Conservation (phyloP, 37 sponge, comb jelly and placozoan genomes). For the Mnemiopsis leidyi region DNA sequence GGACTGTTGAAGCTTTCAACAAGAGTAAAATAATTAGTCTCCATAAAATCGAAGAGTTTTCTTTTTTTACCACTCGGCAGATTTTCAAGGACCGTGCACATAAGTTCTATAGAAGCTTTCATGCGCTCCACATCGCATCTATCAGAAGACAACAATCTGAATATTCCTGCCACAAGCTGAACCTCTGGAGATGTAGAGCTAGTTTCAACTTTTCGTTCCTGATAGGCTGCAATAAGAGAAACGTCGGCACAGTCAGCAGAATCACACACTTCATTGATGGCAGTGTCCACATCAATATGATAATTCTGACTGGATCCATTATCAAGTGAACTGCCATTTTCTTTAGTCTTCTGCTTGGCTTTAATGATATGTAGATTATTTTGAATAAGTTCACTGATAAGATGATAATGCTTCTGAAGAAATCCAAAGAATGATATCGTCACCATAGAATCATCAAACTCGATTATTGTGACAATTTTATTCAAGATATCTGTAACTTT, state of each 20-base stretch:
- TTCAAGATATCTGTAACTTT: background rate
- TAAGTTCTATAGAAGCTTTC: constrained; percentile 9
- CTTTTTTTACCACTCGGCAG: background rate
- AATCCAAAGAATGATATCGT: constrained; percentile 27
- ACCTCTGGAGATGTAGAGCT: background rate
- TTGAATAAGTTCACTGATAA: background rate
- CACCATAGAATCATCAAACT: constrained; percentile 27
- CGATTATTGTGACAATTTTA: background rate
- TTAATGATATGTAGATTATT: background rate
- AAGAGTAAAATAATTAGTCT: background rate
- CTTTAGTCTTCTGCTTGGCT: background rate
- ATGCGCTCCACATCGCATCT: constrained; percentile 53
- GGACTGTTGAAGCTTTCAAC: constrained; percentile 29
- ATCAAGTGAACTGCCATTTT: background rate
- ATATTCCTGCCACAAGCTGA: background rate
- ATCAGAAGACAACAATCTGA: background rate
- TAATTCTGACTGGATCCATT: background rate
- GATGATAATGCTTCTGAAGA: background rate
- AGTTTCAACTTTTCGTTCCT: background rate
- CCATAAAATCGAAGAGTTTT: background rate
- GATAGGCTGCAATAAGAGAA: background rate
- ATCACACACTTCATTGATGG: background rate
- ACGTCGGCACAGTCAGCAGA: constrained; percentile 31
- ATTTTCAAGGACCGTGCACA: background rate
- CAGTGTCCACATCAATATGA: background rate